Conservation (phyloP, 1,140 invertebrate species). For the Drosophila bocqueti region DNA sequence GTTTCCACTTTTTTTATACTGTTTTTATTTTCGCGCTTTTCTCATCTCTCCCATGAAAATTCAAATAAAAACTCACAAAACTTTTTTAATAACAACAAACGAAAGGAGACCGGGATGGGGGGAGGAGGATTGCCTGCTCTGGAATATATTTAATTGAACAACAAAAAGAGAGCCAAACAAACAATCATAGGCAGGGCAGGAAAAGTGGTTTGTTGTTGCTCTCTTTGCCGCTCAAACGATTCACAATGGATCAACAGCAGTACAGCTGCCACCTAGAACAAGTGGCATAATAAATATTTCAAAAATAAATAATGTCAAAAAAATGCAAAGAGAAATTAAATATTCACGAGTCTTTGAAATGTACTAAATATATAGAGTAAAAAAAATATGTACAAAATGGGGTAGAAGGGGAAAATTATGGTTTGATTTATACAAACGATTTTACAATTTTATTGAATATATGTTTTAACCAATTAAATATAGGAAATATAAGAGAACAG, state of each 20-base stretch:
- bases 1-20: not conserved
- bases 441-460: not conserved
- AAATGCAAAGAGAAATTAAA: slow-evolving; percentile 4
- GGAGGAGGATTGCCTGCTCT: slow-evolving; percentile 7
- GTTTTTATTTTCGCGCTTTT: slow-evolving; percentile 24
- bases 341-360: slow-evolving; percentile 12
- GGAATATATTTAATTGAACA: slow-evolving; percentile 72
- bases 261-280: slow-evolving; percentile 47
- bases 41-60: slow-evolving; percentile 29
- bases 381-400: not conserved
- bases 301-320: slow-evolving; percentile 32
- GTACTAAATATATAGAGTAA: not conserved
- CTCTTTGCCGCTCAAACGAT: slow-evolving; percentile 65
- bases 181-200: slow-evolving; percentile 45
- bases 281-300: slow-evolving; percentile 36
- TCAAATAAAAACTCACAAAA: slow-evolving; percentile 56
- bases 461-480: not conserved
- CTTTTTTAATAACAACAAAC: slow-evolving; percentile 58
- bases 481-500: not conserved
- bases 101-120: not conserved
- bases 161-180: slow-evolving; percentile 62
- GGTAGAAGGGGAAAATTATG: not conserved
- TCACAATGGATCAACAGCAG: slow-evolving; percentile 57
- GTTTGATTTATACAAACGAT: not conserved
- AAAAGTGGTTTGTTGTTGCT: slow-evolving; percentile 57